Evolutionary conservation across 2,797 vertebrate species (phyloP).

Genomic region (Parotocinclus haroldoi): DNA sequence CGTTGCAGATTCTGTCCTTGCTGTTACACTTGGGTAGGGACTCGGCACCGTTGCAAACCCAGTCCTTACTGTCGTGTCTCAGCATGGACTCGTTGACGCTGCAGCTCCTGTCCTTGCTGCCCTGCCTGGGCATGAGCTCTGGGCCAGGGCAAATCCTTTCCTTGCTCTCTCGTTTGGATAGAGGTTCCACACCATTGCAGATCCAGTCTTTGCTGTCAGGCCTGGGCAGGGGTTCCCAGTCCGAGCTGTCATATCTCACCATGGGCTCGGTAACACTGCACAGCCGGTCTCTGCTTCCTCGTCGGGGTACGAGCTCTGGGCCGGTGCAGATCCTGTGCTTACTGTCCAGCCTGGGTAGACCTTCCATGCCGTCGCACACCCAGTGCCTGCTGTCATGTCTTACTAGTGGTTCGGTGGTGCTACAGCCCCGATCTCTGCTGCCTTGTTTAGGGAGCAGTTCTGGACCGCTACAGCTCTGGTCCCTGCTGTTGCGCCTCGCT

Average conservation of each 20-base stretch:
- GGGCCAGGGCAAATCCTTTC: constrained; percentile 72
- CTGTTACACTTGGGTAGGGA: constrained; percentile 66
- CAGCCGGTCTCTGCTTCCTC: constrained; percentile 4
- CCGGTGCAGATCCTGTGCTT: neutral
- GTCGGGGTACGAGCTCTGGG: neutral
- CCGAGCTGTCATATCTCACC: constrained; percentile 41
- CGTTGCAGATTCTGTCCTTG: constrained; percentile 70
- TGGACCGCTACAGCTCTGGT: neutral
- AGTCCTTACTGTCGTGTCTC: constrained; percentile 70
- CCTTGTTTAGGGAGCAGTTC: neutral
- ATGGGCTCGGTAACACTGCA: constrained; percentile 39
- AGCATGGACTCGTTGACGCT: constrained; percentile 55
- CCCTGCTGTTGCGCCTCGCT: neutral
- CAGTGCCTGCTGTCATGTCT: neutral
- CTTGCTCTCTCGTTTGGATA: constrained; percentile 60
- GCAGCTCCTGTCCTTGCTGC: constrained; percentile 62
- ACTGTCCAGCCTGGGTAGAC: neutral
- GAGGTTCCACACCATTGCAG: constrained; percentile 53
- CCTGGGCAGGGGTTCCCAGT: constrained; percentile 68
- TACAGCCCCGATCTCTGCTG: neutral
- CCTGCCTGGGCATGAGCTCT: constrained; percentile 73
- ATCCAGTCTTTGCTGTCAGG: constrained; percentile 68
- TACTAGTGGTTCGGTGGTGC: neutral
- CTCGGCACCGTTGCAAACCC: constrained; percentile 64
- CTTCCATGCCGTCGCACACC: neutral